Evolutionary conservation across 2,888 invertebrate genomes (phyloP).

Genomic region (Oxytorus armatus): DNA sequence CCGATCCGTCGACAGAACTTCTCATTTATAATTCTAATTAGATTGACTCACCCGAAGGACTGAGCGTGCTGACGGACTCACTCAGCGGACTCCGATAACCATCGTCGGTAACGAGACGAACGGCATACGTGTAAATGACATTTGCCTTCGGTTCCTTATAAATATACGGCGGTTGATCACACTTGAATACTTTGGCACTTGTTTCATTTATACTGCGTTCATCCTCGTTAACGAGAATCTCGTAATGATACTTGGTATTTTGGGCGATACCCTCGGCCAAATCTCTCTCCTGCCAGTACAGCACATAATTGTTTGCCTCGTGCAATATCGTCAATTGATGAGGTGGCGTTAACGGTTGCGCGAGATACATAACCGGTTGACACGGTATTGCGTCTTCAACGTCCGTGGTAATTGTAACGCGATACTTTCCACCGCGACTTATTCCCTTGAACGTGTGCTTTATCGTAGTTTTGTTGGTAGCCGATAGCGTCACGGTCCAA

Average conservation of each 20-base stretch:
- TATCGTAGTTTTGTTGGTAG: conserved; percentile 85
- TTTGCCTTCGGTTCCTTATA: conserved; percentile 85
- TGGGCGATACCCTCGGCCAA: conserved; percentile 77
- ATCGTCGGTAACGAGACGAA: conserved; percentile 87
- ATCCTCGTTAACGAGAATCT: conserved; percentile 88
- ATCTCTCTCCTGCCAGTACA: conserved; percentile 88
- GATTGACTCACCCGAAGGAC: conserved; percentile 79
- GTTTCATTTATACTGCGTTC: conserved; percentile 84
- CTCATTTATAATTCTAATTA: background rate
- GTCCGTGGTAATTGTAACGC: conserved; percentile 85
- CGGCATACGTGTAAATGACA: conserved; percentile 87
- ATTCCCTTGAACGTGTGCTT: conserved; percentile 86
- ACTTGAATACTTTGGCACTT: conserved; percentile 83
- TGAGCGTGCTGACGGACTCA: conserved; percentile 85
- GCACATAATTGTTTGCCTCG: conserved; percentile 87
- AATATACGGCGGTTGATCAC: conserved; percentile 86
- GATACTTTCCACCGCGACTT: conserved; percentile 86
- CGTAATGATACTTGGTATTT: conserved; percentile 86
- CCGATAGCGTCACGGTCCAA: conserved; percentile 85
- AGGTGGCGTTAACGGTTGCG: conserved; percentile 88
- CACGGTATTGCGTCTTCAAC: conserved; percentile 84
- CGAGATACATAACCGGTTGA: conserved; percentile 85
- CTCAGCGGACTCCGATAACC: conserved; percentile 88
- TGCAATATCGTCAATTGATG: conserved; percentile 87
- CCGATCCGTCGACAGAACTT: too few species aligned